Evolutionary conservation across 2,797 vertebrate genomes (phyloP).

Genomic region (Eurystomus glaucurus): DNA sequence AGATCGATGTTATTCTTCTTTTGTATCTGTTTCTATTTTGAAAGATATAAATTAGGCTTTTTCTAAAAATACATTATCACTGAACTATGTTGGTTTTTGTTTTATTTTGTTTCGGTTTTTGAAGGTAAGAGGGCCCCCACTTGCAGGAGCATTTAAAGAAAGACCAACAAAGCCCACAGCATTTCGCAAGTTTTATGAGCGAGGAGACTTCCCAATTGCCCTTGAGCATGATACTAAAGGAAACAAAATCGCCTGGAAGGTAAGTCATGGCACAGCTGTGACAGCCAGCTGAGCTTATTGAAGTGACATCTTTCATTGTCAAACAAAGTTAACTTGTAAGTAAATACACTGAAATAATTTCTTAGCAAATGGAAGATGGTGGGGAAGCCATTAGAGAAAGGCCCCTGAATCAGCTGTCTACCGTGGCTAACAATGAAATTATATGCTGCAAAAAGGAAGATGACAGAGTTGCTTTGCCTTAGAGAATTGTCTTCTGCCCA

Average conservation of each 20-base stretch:
- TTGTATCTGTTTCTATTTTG: neutral
- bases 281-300: slow-evolving; percentile 64
- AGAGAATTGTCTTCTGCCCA: slow-evolving; percentile 81
- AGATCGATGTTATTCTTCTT: neutral
- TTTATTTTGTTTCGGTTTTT: neutral
- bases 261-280: slow-evolving; percentile 80
- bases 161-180: slow-evolving; percentile 90
- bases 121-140: slow-evolving; percentile 91
- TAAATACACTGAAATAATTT: slow-evolving; percentile 78
- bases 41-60: neutral
- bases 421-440: slow-evolving; percentile 85
- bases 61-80: neutral
- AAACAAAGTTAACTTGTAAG: slow-evolving; percentile 73
- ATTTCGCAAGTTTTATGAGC: slow-evolving; percentile 94
- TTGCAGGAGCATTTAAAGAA: slow-evolving; percentile 90
- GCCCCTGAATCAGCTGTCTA: slow-evolving; percentile 77
- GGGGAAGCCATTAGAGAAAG: slow-evolving; percentile 59
- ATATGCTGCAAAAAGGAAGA: slow-evolving; percentile 80
- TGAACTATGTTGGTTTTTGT: neutral
- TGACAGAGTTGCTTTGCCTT: slow-evolving; percentile 84
- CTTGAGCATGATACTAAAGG: slow-evolving; percentile 83
- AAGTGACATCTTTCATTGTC: slow-evolving; percentile 75
- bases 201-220: slow-evolving; percentile 91
- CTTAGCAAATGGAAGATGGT: slow-evolving; percentile 67
- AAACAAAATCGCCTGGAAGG: slow-evolving; percentile 89